Percentiles rank a stretch among this genome's conserved stretches.
These are phyloP conservation scores for Corythaixoides concolor DNA, from an alignment of 2,113 vertebrate species.

Conservation along the genomic window DNA sequence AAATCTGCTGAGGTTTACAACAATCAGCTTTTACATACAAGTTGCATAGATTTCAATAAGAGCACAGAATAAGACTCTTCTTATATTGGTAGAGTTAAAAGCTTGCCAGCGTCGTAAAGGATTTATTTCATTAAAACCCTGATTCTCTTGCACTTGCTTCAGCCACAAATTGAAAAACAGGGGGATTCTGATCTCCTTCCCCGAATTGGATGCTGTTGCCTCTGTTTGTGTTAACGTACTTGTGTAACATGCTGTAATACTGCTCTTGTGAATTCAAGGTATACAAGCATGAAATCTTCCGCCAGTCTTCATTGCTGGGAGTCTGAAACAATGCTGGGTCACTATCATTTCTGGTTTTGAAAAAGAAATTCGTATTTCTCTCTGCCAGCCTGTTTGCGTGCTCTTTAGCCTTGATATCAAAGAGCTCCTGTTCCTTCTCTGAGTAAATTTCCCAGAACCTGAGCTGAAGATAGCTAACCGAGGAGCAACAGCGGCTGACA, in stretches of 20 bases:
- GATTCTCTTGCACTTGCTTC: rapidly evolving
- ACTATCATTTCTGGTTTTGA: constrained; percentile 20
- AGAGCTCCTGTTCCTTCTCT: constrained; percentile 65
- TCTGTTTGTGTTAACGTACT: constrained; percentile 22
- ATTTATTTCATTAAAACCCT: neutral
- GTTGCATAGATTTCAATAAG: neutral
- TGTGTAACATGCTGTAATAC: constrained; percentile 79
- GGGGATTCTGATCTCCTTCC: neutral
- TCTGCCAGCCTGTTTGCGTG: constrained; percentile 77
- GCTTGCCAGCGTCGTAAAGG: neutral
- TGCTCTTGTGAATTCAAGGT: constrained; percentile 36
- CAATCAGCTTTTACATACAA: neutral
- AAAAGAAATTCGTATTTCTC: constrained; percentile 78
- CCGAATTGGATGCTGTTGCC: rapidly evolving
- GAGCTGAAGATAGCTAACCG: constrained; percentile 77
- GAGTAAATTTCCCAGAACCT: constrained; percentile 79
- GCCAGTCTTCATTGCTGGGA: constrained; percentile 73
- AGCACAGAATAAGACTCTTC: neutral
- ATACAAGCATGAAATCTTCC: constrained; percentile 71
- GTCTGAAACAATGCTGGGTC: neutral
- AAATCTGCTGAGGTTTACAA: neutral
- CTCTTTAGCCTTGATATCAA: constrained; percentile 58
- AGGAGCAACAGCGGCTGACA: constrained; percentile 67
- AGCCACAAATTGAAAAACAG: constrained; percentile 62
- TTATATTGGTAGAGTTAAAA: neutral